Base-by-base conservation (phyloP, 2,888 invertebrate genomes). In the Ochlodes sylvanus region DNA sequence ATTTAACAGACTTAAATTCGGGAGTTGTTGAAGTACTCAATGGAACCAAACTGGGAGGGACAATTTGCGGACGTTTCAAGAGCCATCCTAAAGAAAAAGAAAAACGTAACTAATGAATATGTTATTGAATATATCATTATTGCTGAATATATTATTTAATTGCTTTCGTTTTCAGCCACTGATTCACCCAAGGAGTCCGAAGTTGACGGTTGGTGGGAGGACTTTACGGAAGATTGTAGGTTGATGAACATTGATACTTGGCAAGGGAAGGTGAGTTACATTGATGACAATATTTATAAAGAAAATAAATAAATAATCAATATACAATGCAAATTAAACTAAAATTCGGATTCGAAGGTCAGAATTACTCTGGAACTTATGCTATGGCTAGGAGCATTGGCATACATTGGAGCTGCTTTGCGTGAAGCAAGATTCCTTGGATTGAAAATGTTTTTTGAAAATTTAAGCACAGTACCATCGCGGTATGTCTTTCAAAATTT, bases 361-460 rank as follows among this genome's bases (percentile, higher is more conserved):
- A 94, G 98, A 71, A 94, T 98, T 75, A 90, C 94, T 15, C 95
- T 97, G 7, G 99, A 99, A 88, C 83, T 97, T 5, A 84, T 96
- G 0, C 95, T 98, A 77, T 95, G 98, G 83, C 80, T 97, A 7
- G 98, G 98, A 3, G 97, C 98, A 0, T 93, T 98, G 61, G 92
- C 97, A 0, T 99, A 98, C 83, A 95, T 99, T 38, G 93, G 96
- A 1, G 96, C 98, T 0, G 98, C 98, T 0, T 86, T 97, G 61
- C 93, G 98, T 9, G 99, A 99, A 88, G 97, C 98, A 0, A 95
- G 96, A 74, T 99, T 99, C 87, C 94, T 99, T 34, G 99, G 99
- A 0, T 95, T 97, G 71, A 96, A 97, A 79, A 98, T 99, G 97
- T 99, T 99, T 86, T 95, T 98, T 72, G 98, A 98, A 85, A 99